phyloP scores from a whole-genome alignment of 2,797 vertebrate genomes.

The Crax fasciolata region DNA sequence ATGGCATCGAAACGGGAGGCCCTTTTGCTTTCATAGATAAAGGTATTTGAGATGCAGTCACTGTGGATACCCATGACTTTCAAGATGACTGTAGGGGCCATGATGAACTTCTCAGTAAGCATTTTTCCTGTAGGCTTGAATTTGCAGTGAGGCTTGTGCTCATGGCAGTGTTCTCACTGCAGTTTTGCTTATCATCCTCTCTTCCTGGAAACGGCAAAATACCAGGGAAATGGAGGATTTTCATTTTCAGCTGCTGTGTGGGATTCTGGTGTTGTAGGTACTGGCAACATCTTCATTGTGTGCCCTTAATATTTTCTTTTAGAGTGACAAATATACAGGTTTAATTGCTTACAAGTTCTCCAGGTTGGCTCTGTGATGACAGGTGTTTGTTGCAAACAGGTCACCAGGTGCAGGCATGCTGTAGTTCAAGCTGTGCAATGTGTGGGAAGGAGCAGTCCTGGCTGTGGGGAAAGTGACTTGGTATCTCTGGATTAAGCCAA shows the following conservation, averaged over 20 bases:
- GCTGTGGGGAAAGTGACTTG: neutral
- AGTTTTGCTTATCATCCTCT: neutral
- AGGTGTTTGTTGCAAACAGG: neutral
- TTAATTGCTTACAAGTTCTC: neutral
- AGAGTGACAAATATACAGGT: neutral
- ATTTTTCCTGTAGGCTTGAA: neutral
- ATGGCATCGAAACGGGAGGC: neutral
- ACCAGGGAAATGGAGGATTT: neutral
- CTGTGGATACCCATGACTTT: neutral
- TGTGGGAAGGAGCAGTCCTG: neutral
- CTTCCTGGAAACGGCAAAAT: neutral
- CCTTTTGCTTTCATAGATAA: neutral
- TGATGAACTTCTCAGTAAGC: neutral
- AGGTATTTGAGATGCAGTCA: neutral
- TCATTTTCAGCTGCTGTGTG: neutral
- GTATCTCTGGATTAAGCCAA: neutral
- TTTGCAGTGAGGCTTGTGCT: neutral
- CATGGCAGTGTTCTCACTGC: accelerated
- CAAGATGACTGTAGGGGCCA: neutral
- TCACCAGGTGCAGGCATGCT: neutral
- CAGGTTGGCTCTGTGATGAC: neutral
- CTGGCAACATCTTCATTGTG: neutral
- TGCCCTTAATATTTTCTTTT: neutral
- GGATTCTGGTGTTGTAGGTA: slow-evolving; percentile 38
- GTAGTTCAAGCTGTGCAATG: neutral